Evolutionary conservation across 2,113 vertebrate genomes (phyloP).

Genomic region (Macrotus californicus): DNA sequence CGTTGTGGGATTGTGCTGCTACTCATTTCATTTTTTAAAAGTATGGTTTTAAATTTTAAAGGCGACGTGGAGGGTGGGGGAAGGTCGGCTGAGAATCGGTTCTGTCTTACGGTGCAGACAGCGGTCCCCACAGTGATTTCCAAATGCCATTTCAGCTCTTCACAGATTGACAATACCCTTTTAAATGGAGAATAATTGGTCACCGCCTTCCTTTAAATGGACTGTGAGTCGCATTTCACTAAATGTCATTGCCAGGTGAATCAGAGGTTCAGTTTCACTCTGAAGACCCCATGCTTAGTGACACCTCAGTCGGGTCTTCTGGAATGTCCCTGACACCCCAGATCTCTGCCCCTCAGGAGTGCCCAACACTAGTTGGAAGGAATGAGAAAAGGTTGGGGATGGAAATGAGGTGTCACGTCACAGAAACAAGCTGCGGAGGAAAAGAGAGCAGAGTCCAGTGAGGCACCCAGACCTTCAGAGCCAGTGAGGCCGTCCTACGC

Average conservation of each 20-base stretch:
- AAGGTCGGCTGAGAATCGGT: conserved; percentile 47
- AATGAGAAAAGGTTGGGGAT: conserved; percentile 29
- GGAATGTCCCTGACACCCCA: conserved; percentile 43
- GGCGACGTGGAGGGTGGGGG: conserved; percentile 36
- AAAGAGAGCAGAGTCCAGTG: neutral
- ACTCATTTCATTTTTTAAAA: conserved; percentile 61
- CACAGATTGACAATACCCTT: conserved; percentile 70
- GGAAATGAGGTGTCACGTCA: neutral
- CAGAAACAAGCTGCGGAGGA: neutral
- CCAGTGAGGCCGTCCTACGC: accelerated
- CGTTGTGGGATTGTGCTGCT: neutral
- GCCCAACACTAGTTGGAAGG: neutral
- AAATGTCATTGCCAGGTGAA: conserved; percentile 71
- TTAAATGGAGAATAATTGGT: conserved; percentile 74
- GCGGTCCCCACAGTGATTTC: conserved; percentile 51
- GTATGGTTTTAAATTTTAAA: conserved; percentile 67
- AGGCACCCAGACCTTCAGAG: accelerated
- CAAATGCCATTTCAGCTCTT: conserved; percentile 73
- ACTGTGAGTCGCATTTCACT: conserved; percentile 65
- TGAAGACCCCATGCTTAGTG: conserved; percentile 43
- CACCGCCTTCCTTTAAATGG: conserved; percentile 68
- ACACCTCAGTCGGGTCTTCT: conserved; percentile 45
- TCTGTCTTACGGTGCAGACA: conserved; percentile 59
- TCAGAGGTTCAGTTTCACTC: conserved; percentile 48
- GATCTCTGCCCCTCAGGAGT: conserved; percentile 26